These are phyloP conservation scores for Isotomurus palustris DNA, from an alignment of 2,888 invertebrate species.

Conservation along the genomic window DNA sequence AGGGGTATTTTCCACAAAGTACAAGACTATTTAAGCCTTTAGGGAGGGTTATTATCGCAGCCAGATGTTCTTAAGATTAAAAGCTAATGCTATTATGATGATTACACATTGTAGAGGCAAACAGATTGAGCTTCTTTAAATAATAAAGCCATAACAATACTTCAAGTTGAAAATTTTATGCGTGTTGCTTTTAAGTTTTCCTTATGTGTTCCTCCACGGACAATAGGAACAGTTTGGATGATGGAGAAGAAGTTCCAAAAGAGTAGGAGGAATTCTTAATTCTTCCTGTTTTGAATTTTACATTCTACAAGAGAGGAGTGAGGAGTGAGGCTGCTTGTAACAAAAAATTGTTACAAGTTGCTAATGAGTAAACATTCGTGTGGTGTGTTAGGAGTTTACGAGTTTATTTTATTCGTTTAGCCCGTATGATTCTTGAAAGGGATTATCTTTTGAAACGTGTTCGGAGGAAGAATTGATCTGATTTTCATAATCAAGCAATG, in stretches of 20 bases:
- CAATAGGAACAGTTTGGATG: background rate
- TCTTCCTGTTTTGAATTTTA: background rate
- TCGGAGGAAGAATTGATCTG: background rate
- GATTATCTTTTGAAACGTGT: no score
- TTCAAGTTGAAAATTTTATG: no score
- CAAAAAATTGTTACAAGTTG: background rate
- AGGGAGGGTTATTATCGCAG: background rate
- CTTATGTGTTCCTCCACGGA: background rate
- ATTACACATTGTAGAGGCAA: conserved; percentile 11
- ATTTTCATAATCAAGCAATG: conserved; percentile 3
- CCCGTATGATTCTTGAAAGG: no score
- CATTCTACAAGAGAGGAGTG: background rate
- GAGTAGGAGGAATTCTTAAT: no score
- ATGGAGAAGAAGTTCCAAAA: no score
- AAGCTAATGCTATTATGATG: conserved; percentile 9
- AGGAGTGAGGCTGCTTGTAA: background rate
- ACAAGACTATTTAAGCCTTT: background rate
- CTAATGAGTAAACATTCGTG: conserved; percentile 2
- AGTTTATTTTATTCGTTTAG: background rate
- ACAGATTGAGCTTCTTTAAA: conserved; percentile 14
- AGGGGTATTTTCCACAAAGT: background rate
- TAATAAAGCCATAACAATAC: conserved; percentile 16
- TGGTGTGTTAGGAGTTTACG: no score
- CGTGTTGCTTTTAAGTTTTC: background rate
- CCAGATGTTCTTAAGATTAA: conserved; percentile 10